These are phyloP conservation scores for Siniperca obscura DNA, from an alignment of 2,797 vertebrate genomes.

Conservation along the genomic window DNA sequence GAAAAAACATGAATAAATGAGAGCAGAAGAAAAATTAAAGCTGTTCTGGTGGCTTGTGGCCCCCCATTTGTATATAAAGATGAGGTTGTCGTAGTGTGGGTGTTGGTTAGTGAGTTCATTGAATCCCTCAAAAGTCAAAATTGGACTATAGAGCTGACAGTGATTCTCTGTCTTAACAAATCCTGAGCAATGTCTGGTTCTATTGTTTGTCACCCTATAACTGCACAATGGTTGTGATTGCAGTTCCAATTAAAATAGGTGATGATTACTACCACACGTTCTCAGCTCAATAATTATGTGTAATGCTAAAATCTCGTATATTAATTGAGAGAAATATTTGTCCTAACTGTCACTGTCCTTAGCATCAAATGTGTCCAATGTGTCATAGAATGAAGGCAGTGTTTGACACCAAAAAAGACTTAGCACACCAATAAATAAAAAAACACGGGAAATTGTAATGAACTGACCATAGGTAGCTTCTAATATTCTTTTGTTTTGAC, in stretches of 20 bases:
- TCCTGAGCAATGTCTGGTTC: background rate
- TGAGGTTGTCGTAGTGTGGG: conserved; percentile 14
- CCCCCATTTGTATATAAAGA: background rate
- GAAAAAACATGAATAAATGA: background rate
- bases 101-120: background rate
- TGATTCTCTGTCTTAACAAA: conserved; percentile 2
- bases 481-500: background rate
- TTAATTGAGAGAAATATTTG: background rate
- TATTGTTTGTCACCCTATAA: background rate
- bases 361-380: background rate
- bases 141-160: background rate
- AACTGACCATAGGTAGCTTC: conserved; percentile 9
- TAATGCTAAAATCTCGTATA: background rate
- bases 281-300: background rate
- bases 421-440: background rate
- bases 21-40: background rate
- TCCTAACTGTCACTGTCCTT: background rate
- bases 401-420: background rate
- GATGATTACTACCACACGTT: background rate
- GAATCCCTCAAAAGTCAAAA: conserved; percentile 6
- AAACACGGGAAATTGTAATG: conserved; percentile 27
- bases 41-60: background rate
- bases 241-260: conserved; percentile 3
- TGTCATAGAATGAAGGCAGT: background rate
- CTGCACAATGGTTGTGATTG: background rate